phyloP scores from a whole-genome alignment of 2,797 vertebrate genomes.

The Carapus acus region DNA sequence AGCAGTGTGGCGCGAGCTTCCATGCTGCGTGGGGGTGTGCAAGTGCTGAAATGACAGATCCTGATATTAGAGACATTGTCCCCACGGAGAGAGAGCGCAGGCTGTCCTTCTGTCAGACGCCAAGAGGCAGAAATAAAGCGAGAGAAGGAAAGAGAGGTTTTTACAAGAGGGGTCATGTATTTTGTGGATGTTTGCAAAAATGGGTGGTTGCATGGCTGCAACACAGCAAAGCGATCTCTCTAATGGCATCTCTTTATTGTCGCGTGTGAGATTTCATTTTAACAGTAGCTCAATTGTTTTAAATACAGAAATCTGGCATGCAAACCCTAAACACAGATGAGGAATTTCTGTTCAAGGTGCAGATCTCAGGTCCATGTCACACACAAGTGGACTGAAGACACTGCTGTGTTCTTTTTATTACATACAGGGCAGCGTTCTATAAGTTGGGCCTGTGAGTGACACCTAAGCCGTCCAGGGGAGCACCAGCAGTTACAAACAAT shows the following conservation, averaged over 20 bases:
- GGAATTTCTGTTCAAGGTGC: too few species aligned
- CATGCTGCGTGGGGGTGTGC: constrained; percentile 41
- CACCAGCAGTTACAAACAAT: constrained; percentile 5
- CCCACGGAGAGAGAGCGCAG: constrained; percentile 45
- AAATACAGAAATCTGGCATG: too few species aligned
- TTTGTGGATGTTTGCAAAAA: too few species aligned
- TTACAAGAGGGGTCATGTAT: too few species aligned
- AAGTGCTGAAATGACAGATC: constrained; percentile 46
- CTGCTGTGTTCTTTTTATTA: not conserved
- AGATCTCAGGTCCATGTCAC: too few species aligned
- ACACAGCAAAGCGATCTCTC: too few species aligned
- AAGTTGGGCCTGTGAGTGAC: constrained; percentile 8
- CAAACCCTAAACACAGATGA: too few species aligned
- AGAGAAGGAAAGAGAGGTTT: too few species aligned
- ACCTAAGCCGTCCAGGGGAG: constrained; percentile 13
- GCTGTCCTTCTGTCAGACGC: constrained; percentile 19
- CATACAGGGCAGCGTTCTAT: constrained; percentile 4
- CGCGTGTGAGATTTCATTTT: too few species aligned
- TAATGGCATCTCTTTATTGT: too few species aligned
- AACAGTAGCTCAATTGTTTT: too few species aligned
- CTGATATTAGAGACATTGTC: constrained; percentile 25
- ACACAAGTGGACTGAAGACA: not conserved
- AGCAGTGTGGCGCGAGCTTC: constrained; percentile 45
- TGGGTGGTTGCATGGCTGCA: too few species aligned
- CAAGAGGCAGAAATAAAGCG: constrained; percentile 30